Evolutionary conservation across 2,113 vertebrate genomes (phyloP).

Genomic region (Odontesthes bonariensis): DNA sequence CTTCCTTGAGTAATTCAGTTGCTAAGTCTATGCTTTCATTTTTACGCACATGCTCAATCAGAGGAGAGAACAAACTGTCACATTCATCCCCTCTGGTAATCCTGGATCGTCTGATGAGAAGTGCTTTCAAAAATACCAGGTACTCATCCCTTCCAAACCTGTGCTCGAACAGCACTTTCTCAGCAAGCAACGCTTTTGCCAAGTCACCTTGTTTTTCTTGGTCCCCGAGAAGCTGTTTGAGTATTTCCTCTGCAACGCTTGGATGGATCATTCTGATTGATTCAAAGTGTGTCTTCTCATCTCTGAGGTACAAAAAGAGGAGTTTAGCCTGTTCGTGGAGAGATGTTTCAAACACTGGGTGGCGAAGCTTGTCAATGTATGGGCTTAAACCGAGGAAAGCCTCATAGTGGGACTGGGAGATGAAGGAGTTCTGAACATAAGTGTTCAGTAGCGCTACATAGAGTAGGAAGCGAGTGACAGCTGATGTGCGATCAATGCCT

Average conservation of each 20-base stretch:
- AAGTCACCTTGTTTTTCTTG: constrained; percentile 79
- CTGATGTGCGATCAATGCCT: constrained; percentile 73
- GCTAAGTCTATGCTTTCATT: constrained; percentile 77
- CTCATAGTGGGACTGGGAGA: constrained; percentile 88
- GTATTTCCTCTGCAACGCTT: constrained; percentile 86
- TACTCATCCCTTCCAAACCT: constrained; percentile 84
- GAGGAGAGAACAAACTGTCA: constrained; percentile 84
- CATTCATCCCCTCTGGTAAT: constrained; percentile 82
- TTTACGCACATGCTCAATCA: constrained; percentile 84
- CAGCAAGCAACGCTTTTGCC: constrained; percentile 80
- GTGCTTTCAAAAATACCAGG: constrained; percentile 79
- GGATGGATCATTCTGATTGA: constrained; percentile 86
- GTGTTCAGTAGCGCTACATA: constrained; percentile 87
- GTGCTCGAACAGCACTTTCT: constrained; percentile 81
- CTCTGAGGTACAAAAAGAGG: constrained; percentile 84
- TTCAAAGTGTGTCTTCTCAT: constrained; percentile 79
- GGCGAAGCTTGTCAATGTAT: constrained; percentile 57
- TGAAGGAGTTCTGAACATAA: constrained; percentile 84
- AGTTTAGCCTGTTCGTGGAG: constrained; percentile 81
- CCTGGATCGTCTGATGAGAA: constrained; percentile 83
- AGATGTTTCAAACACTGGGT: constrained; percentile 71
- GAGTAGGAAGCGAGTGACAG: constrained; percentile 76
- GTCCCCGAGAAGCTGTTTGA: constrained; percentile 79
- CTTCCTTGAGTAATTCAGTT: constrained; percentile 78
- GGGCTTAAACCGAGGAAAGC: constrained; percentile 72